Evolutionary conservation across 2,888 invertebrate species (phyloP), one percentile per base, ranked within the genome.

Genomic region (Acholoe squamosa): DNA sequence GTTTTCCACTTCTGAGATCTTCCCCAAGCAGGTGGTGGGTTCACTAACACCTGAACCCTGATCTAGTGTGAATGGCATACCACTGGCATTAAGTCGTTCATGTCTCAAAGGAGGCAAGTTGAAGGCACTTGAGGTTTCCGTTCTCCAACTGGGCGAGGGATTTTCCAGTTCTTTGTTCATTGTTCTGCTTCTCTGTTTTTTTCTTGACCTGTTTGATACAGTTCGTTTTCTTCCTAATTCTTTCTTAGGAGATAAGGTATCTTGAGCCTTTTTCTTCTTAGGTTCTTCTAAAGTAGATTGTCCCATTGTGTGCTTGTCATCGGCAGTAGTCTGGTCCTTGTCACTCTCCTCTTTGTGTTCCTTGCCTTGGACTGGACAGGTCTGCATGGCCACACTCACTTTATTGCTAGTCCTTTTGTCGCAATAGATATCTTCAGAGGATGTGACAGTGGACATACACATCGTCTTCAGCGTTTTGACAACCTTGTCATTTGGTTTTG

Each of bases 1-100:
- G 61, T 19, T 61, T 19, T 77, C 77, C 34, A 77, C 19, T 28
- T n/a, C 77, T 3, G 33, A 77, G 31, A 25, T 77, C 77, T 77
- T 77, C 5, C 19, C 31, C 25, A 33, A 28, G 31, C 31, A 77
- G 34, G 1, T 12, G 5, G 77, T 25, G 25, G 33, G 10, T n/a
- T 28, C 31, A 77, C 77, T 25, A 10, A 19, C 25, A n/a, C n/a
- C n/a, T 5, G 33, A 33, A 12, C 25, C n/a, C 67, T 77, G 77
- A 28, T 77, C 25, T 31, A 33, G 19, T 25, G n/a, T 28, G 28
- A 77, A 33, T 28, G 77, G 77, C 77, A 77, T 77, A 16, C 77
- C 84, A 43, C 84, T 84, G 51, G 84, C 84, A 33, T 84, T 84
- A 34, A 84, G 84, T 84, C 84, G 34, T 25, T 84, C 84, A 33